Base-by-base conservation (phyloP, 2,888 invertebrate species). In the Anthophora plumipes region DNA sequence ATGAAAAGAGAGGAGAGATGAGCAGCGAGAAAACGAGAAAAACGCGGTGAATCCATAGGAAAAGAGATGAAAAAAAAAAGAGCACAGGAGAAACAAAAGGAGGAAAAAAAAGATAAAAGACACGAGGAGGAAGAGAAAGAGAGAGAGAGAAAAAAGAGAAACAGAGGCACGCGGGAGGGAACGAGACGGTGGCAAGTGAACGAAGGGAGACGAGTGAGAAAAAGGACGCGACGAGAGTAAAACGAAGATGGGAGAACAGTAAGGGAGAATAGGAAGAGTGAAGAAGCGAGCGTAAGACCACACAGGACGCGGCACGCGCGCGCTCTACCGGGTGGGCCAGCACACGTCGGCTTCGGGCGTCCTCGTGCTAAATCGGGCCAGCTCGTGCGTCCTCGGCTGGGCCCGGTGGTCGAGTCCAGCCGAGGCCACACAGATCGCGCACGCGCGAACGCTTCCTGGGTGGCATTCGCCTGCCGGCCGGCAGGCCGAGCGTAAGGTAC, bases 231-330 rank as follows among this genome's bases (percentile, higher is more conserved):
- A 25, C 57, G 69, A 78, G 64, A 79, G 74, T 63, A 59, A 77
- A 70, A 71, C 59, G 25, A 57, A 59, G 57, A 78, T 41, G 59
- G 52, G 41, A 69, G 79, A 83, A 73, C 64, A 74, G 80, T 20
- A 74, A 72, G 71, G 78, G 71, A 80, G 77, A 76, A 69, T 66
- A 71, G 75, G 78, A 74, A 72, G 79, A 82, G 80, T 50, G 57
- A 68, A 73, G 77, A 72, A 74, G 69, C 74, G 64, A 78, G 83
- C 83, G 70, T 64, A 75, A 94, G 96, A 96, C 96, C 96, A 96
- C 96, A 96, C 96, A 96, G 95, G 94, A 95, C 93, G 96, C 95
- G 96, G 96, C 96, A 96, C 96, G 96, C 96, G 96, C 95, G 95
- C 94, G 94, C 94, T 95, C 95, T 95, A 92, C 92, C 92, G 94